Evolutionary conservation across 1,140 invertebrate genomes (phyloP), one percentile per base, ranked within the genome.

Genomic region (Drosophila erecta): DNA sequence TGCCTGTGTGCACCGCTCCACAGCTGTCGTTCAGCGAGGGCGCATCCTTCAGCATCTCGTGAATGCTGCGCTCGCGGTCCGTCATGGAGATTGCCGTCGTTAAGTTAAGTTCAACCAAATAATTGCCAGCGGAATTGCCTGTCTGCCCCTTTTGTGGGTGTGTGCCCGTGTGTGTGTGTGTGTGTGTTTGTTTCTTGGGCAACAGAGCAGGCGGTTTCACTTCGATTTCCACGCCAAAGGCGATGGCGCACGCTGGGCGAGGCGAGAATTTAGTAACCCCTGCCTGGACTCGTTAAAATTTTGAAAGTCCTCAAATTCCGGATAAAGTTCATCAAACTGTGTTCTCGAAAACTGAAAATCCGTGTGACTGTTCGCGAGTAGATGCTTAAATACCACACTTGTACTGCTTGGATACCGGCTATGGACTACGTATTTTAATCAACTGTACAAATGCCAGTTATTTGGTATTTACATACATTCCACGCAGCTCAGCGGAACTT

Each of bases 41-140:
- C 27, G 95, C 95, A 90, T 97, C 96, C 91, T 97, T 96, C 44
- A 98, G 92, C 95, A 97, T 97, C 93, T 97, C 96, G 86, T 97
- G 96, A 89, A 97, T 96, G 92, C 96, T 97, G 56, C 95, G 93
- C 87, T 96, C 96, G 20, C 84, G 84, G 57, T 87, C 84, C 43
- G 84, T 76, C 84, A 89, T 89, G 14, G 37, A 12, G 46, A 69
- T 56, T 20, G n/a, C n/a, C 35, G 20, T 37, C 3, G 47, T 40
- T 69, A 33, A 14, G 49, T 2, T 0, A 24, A 14, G 40, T 3
- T 0, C 40, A 17, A 30, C 50, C 12, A 15, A 49, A 33, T 57
- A 70, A 70, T 70, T 70, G 43, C 35, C 27, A 41, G 55, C n/a
- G 35, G 53, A 70, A 70, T 70, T 56, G 69, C 67, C 37, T 37